Conservation (phyloP, 2,113 vertebrate genomes). For the Vanacampus margaritifer region DNA sequence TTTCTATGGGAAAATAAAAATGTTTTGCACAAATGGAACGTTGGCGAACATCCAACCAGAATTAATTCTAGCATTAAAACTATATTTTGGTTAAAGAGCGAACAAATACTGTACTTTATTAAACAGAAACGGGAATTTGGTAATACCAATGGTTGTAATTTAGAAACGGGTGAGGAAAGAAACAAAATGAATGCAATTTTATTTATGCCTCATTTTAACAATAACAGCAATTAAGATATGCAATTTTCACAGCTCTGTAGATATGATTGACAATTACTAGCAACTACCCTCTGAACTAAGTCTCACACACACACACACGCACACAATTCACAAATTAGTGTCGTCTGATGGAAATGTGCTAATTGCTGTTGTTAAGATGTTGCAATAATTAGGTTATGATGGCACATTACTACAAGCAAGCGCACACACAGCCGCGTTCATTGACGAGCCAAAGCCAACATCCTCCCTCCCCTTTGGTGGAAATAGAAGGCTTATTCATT, state of each 20-base stretch:
- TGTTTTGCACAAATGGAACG: too few species aligned
- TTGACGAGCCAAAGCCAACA: constrained; percentile 6
- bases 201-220: constrained; percentile 64
- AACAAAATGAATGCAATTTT: constrained; percentile 61
- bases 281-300: constrained; percentile 56
- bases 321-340: constrained; percentile 70
- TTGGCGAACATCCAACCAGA: too few species aligned
- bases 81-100: too few species aligned
- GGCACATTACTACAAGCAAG: constrained; percentile 42
- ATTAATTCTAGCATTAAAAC: too few species aligned
- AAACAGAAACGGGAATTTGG: too few species aligned
- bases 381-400: constrained; percentile 77
- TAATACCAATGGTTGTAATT: too few species aligned
- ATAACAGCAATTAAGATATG: constrained; percentile 66
- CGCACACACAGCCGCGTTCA: constrained; percentile 5
- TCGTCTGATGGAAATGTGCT: constrained; percentile 75
- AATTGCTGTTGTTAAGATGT: constrained; percentile 76
- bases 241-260: constrained; percentile 63
- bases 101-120: too few species aligned
- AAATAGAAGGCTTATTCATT: too few species aligned
- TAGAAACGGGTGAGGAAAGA: constrained; percentile 31
- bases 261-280: constrained; percentile 59
- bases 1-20: too few species aligned
- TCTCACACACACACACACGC: background rate
- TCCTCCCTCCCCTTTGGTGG: constrained; percentile 33